phyloP scores from a whole-genome alignment of 2,113 vertebrate genomes.

The Epinephelus cyanopodus region DNA sequence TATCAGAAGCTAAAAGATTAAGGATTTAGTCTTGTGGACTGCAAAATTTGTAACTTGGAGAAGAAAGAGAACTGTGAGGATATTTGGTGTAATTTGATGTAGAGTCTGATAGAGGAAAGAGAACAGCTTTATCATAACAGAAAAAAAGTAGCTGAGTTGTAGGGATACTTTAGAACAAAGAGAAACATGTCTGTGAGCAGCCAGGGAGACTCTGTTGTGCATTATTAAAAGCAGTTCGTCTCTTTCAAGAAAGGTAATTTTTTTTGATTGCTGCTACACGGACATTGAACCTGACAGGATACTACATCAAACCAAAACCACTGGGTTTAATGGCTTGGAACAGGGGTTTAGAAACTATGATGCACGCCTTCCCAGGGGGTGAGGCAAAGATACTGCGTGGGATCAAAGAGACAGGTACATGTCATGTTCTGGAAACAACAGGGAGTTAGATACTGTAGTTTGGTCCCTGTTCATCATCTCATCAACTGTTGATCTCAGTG shows the following conservation, averaged over 20 bases:
- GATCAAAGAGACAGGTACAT: not conserved
- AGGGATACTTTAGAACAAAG: constrained; percentile 41
- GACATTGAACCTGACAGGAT: constrained; percentile 30
- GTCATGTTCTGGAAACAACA: not conserved
- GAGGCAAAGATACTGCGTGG: not conserved
- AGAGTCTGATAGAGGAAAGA: constrained; percentile 11
- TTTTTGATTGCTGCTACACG: constrained; percentile 19
- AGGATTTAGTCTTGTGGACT: not conserved
- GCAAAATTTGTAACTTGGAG: not conserved
- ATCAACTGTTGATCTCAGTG: too few species aligned
- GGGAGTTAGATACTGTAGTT: not conserved
- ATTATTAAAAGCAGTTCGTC: constrained; percentile 47
- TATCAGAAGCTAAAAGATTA: constrained; percentile 13
- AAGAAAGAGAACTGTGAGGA: not conserved
- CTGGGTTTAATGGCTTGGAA: not conserved
- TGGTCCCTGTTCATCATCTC: not conserved
- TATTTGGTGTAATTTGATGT: constrained; percentile 28
- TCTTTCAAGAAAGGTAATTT: not conserved
- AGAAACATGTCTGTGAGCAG: constrained; percentile 22
- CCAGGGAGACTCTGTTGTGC: not conserved
- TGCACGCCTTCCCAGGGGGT: too few species aligned
- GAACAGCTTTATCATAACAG: constrained; percentile 14
- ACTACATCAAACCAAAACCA: constrained; percentile 26
- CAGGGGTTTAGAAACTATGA: not conserved
- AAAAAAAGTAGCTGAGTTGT: constrained; percentile 36